Evolutionary conservation across 2,113 vertebrate genomes (phyloP), one percentile per base, ranked within the genome.

Genomic region (Tretioscincus oriximinensis): DNA sequence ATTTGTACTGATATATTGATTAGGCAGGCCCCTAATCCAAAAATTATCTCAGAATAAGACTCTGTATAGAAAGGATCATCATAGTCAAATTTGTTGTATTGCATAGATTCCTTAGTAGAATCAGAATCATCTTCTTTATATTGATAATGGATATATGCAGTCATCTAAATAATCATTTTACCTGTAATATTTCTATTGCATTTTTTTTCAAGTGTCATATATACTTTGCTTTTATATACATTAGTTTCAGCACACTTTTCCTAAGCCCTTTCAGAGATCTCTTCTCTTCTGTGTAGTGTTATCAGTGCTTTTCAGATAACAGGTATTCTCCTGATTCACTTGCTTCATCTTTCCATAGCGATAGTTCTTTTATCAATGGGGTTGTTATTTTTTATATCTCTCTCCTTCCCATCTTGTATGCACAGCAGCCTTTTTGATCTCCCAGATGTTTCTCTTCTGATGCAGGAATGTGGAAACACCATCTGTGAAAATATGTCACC

Each of bases 341-440:
- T 88, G 63, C 75, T 63, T 82, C 28, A 22, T 84, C 70, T 61
- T 86, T 83, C 20, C 76, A 5, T 75, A 67, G 82, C 29, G 78
- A 82, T 22, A 58, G 78, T 73, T 82, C 45, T 86, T 76, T 89
- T 89, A 82, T 84, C 29, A 78, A 24, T 29, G 68, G 54, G 75
- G 83, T 88, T 90, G 66, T 76, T 83, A 90, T 80, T 75, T 54
- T 72, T 41, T 41, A n/a, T 49, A 41, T 65, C 21, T 86, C 76
- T 87, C 47, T 14, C 86, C 73, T 80, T 81, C 58, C 67, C 78
- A 81, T 73, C 41, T 51, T 66, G 22, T 69, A 54, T 73, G 20
- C 58, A 7, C n/a, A 58, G 5, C 8, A 0, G 67, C 22, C 11
- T 78, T 76, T 90, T 84, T 83, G 51, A 84, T 85, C 68, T 73